Evolutionary conservation across 92 coral and sea anemone species (phyloP).

Genomic region (Pocillopora meandrina): DNA sequence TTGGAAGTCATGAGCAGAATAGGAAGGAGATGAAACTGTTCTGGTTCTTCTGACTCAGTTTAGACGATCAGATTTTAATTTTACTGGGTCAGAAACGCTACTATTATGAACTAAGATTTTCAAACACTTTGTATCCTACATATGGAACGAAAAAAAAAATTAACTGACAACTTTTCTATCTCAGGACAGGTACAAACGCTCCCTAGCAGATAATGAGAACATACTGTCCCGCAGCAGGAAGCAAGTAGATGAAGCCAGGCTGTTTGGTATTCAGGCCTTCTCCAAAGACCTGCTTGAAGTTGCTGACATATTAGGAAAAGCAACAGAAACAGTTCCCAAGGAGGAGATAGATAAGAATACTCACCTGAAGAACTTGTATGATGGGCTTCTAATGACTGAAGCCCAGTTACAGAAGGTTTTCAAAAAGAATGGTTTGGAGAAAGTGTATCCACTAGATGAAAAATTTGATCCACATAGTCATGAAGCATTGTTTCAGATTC

Average conservation of each 20-base stretch:
- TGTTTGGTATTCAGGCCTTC: conserved; percentile 96
- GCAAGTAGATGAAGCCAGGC: conserved; percentile 86
- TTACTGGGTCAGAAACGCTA: too few relatives aligned
- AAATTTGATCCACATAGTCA: conserved; percentile 96
- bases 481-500: conserved; percentile 92
- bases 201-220: conserved; percentile 96
- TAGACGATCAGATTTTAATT: too few relatives aligned
- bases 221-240: conserved; percentile 86
- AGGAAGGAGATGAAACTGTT: too few relatives aligned
- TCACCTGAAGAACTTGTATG: conserved; percentile 83
- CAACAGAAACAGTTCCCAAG: conserved; percentile 86
- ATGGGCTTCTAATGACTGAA: conserved; percentile 93
- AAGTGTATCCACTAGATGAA: conserved; percentile 84
- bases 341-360: conserved; percentile 76
- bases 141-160: too few relatives aligned
- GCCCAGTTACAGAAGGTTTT: conserved; percentile 92
- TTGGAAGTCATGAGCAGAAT: too few relatives aligned
- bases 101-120: too few relatives aligned
- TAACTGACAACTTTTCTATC: not conserved
- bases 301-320: conserved; percentile 94
- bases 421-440: conserved; percentile 88
- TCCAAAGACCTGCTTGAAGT: conserved; percentile 96
- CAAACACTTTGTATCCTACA: too few relatives aligned
- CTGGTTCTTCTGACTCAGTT: too few relatives aligned
- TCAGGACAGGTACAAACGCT: conserved; percentile 93